These are phyloP conservation scores for Ciconia boyciana DNA, from an alignment of 2,113 vertebrate species.

Conservation along the genomic window DNA sequence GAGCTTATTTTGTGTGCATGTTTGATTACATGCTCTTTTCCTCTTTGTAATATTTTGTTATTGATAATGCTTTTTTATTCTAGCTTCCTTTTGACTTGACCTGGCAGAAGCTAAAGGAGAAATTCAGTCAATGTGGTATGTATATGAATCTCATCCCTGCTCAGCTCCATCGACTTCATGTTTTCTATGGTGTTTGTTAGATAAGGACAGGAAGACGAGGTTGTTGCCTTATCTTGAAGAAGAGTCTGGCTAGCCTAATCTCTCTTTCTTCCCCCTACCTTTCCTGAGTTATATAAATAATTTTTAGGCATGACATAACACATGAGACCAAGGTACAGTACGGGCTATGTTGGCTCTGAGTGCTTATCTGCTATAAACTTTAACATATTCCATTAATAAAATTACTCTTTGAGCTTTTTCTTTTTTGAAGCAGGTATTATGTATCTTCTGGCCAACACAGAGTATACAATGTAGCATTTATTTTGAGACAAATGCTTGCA, in stretches of 20 bases:
- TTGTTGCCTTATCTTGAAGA: not conserved
- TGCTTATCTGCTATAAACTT: not conserved
- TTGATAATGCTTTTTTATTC: constrained; percentile 67
- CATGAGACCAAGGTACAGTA: not conserved
- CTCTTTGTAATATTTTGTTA: not conserved
- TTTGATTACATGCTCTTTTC: not conserved
- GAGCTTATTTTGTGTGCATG: not conserved
- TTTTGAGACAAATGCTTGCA: not conserved
- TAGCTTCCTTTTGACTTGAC: constrained; percentile 98
- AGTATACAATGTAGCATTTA: not conserved
- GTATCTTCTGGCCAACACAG: not conserved
- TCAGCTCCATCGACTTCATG: not conserved
- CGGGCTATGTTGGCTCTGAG: not conserved
- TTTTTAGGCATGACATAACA: not conserved
- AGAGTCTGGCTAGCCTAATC: not conserved
- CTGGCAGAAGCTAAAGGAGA: constrained; percentile 99
- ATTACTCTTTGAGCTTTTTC: not conserved
- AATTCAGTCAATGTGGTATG: constrained; percentile 97
- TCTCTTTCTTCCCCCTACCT: not conserved
- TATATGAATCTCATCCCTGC: constrained; percentile 1
- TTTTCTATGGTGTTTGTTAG: not conserved
- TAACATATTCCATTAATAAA: not conserved
- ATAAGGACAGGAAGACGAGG: not conserved
- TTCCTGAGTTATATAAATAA: not conserved
- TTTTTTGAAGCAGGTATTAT: not conserved